phyloP scores from a whole-genome alignment of 2,113 vertebrate genomes.

The Gopherus flavomarginatus region DNA sequence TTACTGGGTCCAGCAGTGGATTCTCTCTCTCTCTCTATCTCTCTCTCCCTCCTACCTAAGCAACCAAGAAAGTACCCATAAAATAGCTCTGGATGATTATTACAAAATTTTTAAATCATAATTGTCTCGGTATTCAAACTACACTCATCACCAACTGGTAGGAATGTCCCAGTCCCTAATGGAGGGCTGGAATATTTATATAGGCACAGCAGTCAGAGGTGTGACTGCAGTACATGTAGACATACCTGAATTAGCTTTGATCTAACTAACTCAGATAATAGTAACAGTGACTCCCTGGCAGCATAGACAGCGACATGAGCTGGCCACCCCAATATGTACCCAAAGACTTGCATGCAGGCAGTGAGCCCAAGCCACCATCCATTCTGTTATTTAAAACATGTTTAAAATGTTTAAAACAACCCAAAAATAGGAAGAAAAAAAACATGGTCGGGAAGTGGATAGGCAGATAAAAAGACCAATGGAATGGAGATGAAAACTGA shows the following conservation, averaged over 20 bases:
- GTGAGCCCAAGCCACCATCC: not conserved
- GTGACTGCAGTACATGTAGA: not conserved
- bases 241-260: not conserved
- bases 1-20: not conserved
- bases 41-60: fast-evolving
- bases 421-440: not conserved
- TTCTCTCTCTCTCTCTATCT: not conserved
- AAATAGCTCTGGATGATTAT: not conserved
- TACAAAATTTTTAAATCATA: not conserved
- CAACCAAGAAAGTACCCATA: not conserved
- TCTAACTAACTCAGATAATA: not conserved
- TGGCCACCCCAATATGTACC: not conserved
- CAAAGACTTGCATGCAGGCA: not conserved
- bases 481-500: not conserved
- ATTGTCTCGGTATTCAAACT: not conserved
- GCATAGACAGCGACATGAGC: not conserved
- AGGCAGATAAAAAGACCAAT: conserved; percentile 2
- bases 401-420: not conserved
- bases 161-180: not conserved
- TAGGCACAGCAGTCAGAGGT: not conserved
- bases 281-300: not conserved
- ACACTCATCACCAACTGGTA: not conserved
- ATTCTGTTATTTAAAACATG: not conserved
- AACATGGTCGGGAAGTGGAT: not conserved
- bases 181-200: not conserved